Evolutionary conservation across 1,140 invertebrate species (phyloP).

Genomic region (Triops cancriformis): DNA sequence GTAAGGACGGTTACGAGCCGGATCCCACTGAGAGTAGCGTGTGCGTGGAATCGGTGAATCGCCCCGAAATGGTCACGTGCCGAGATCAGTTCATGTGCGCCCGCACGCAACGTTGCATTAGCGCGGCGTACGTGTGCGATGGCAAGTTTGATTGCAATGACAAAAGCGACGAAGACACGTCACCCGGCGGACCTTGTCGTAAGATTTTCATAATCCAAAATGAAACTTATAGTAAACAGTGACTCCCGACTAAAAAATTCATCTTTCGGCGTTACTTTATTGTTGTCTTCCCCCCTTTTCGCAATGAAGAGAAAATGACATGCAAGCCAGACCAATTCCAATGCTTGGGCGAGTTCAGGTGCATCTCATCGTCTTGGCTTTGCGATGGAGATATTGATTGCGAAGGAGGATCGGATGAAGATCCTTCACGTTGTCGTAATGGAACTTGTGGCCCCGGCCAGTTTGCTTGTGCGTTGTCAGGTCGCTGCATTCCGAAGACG

Average conservation of each 20-base stretch:
- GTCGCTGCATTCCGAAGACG: conserved; percentile 38
- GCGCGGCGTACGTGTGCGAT: conserved; percentile 45
- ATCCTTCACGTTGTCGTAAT: conserved; percentile 36
- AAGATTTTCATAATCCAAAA: conserved; percentile 21
- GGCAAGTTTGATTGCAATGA: conserved; percentile 49
- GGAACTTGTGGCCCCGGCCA: conserved; percentile 35
- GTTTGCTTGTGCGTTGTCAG: conserved; percentile 36
- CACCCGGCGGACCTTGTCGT: conserved; percentile 40
- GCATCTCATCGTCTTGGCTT: conserved; percentile 44
- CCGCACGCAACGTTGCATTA: conserved; percentile 45
- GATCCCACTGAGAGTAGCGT: conserved; percentile 25
- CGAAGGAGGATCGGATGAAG: conserved; percentile 40
- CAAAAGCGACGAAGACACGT: conserved; percentile 46
- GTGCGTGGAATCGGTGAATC: conserved; percentile 34
- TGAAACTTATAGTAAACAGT: neutral
- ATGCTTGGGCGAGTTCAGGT: conserved; percentile 41
- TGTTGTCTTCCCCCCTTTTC: neutral
- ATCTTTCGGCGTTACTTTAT: neutral
- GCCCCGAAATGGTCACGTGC: conserved; percentile 31
- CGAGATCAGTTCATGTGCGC: conserved; percentile 38
- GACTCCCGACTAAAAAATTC: neutral
- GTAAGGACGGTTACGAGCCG: conserved; percentile 44
- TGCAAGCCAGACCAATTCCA: conserved; percentile 43
- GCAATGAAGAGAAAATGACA: conserved; percentile 32
- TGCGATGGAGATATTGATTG: conserved; percentile 45